Percentiles rank a stretch among this genome's conserved stretches.
Evolutionary conservation across 2,797 vertebrate species (phyloP).

Genomic region (Siniperca obscura): DNA sequence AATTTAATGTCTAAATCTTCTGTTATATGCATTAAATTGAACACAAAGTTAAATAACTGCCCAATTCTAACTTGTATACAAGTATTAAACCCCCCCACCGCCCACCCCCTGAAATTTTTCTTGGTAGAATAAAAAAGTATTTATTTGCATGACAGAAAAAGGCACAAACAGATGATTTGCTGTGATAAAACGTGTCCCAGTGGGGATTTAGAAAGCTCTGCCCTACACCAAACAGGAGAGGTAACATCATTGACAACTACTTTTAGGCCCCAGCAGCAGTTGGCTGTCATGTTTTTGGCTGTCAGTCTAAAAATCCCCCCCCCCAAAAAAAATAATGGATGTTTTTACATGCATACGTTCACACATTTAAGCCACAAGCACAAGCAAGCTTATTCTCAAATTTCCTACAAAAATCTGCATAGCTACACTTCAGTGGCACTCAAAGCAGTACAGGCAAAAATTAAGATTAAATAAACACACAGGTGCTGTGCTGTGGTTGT

Average conservation of each 20-base stretch:
- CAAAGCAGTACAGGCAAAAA: slow-evolving; percentile 27
- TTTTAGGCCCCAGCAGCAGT: slow-evolving; percentile 45
- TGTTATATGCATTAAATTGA: background rate
- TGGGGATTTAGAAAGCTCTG: slow-evolving; percentile 32
- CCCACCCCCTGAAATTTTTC: background rate
- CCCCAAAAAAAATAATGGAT: background rate
- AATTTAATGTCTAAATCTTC: background rate
- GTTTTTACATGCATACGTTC: slow-evolving; percentile 33
- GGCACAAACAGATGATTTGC: slow-evolving; percentile 42
- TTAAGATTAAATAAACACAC: slow-evolving; percentile 27
- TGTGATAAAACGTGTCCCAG: slow-evolving; percentile 32
- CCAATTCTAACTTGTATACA: background rate
- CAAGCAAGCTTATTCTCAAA: slow-evolving; percentile 2
- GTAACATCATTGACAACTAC: slow-evolving; percentile 41
- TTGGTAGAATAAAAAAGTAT: slow-evolving; percentile 44
- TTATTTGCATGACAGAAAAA: slow-evolving; percentile 69
- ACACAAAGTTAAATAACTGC: background rate
- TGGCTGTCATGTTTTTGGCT: slow-evolving; percentile 41
- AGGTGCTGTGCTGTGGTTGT: slow-evolving; percentile 37
- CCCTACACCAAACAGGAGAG: slow-evolving; percentile 5
- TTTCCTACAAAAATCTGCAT: slow-evolving; percentile 22
- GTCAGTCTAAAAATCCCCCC: background rate
- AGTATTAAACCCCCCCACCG: too few species aligned
- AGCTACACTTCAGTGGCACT: slow-evolving; percentile 21
- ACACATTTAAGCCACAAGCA: slow-evolving; percentile 31